Evolutionary conservation across 2,113 vertebrate genomes (phyloP).

Genomic region (Macquaria australasica): DNA sequence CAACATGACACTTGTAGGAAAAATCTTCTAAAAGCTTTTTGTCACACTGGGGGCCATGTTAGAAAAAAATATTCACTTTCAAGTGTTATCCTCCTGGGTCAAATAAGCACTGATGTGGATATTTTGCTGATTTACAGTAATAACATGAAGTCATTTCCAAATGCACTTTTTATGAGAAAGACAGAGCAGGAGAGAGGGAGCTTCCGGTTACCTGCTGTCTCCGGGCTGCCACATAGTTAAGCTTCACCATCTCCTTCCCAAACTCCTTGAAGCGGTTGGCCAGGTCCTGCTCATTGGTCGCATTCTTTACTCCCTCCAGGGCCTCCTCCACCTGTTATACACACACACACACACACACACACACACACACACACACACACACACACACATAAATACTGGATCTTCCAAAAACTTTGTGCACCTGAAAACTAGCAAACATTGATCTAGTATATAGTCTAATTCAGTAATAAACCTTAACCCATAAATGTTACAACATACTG

Average conservation of each 20-base stretch:
- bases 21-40: conserved; percentile 34
- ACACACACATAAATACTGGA: conserved; percentile 17
- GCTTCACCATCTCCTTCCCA: conserved; percentile 99
- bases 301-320: conserved; percentile 95
- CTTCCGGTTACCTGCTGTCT: conserved; percentile 91
- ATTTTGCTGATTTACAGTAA: conserved; percentile 6
- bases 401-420: not conserved
- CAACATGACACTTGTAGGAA: conserved; percentile 39
- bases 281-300: conserved; percentile 97
- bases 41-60: conserved; percentile 13
- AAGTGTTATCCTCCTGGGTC: conserved; percentile 25
- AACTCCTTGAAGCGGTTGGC: conserved; percentile 99
- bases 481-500: not conserved
- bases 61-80: conserved; percentile 25
- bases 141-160: not conserved
- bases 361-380: conserved; percentile 30
- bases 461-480: not conserved
- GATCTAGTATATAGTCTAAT: conserved; percentile 1
- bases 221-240: conserved; percentile 97
- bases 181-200: not conserved
- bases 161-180: not conserved
- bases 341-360: conserved; percentile 39
- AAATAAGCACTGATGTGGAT: conserved; percentile 14
- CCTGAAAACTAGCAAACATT: not conserved
- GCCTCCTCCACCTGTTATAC: conserved; percentile 93